Evolutionary conservation across 2,797 vertebrate species (phyloP).

Genomic region (Micromesistius poutassou): DNA sequence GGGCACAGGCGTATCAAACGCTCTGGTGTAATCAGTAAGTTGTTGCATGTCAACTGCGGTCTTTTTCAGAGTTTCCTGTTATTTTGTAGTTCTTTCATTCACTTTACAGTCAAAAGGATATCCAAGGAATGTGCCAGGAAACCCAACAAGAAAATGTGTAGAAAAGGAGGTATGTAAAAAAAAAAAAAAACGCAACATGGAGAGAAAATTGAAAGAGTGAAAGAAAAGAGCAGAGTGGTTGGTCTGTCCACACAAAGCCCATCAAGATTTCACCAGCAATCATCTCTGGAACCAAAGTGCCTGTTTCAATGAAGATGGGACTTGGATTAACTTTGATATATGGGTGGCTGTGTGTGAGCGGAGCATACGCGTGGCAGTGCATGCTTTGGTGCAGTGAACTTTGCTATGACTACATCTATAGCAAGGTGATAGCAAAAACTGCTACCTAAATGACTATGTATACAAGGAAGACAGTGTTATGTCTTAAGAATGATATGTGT

Average conservation of each 20-base stretch:
- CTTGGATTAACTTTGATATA: constrained; percentile 64
- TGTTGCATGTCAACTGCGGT: constrained; percentile 91
- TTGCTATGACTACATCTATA: neutral
- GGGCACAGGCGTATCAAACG: constrained; percentile 51
- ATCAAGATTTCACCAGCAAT: constrained; percentile 65
- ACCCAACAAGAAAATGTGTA: constrained; percentile 99
- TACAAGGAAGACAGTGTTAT: neutral
- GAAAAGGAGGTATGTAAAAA: constrained; percentile 99
- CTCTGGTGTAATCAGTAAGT: constrained; percentile 68
- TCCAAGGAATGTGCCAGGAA: constrained; percentile 98
- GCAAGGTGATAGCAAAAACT: neutral
- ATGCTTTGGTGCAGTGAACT: neutral
- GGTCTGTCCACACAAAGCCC: constrained; percentile 68
- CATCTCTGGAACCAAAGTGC: constrained; percentile 69
- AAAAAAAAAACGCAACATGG: constrained; percentile 78
- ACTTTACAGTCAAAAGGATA: constrained; percentile 98
- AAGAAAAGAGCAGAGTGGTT: constrained; percentile 70
- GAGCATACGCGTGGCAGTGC: constrained; percentile 20
- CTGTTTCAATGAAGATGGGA: constrained; percentile 70
- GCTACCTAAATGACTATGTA: neutral
- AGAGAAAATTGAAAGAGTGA: constrained; percentile 67
- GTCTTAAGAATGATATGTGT: neutral
- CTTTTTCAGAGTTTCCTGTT: constrained; percentile 94
- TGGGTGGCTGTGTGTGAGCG: constrained; percentile 17
- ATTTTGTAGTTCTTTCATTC: constrained; percentile 99